phyloP scores from a whole-genome alignment of 2,797 vertebrate species.

The Epinephelus malabaricus region DNA sequence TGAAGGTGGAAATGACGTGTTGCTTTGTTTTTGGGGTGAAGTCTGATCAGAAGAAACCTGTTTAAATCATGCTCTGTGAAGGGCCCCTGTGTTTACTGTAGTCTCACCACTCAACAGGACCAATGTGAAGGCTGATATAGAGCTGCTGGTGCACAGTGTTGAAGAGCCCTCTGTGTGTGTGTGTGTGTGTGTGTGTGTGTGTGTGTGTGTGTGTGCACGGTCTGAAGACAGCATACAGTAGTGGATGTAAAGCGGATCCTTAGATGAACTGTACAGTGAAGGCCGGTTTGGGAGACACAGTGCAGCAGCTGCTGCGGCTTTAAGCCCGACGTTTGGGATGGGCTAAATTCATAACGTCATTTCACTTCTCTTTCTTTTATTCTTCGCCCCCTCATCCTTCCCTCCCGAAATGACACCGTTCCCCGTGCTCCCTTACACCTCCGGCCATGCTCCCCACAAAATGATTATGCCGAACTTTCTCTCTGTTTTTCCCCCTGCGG shows the following conservation, averaged over 20 bases:
- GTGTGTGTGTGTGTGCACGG: not conserved
- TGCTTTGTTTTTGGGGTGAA: not conserved
- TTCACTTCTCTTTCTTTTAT: slow-evolving; percentile 66
- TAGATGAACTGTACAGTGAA: not conserved
- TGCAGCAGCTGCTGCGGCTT: slow-evolving; percentile 66
- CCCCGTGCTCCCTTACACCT: slow-evolving; percentile 40
- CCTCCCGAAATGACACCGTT: slow-evolving; percentile 45
- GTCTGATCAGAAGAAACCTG: not conserved
- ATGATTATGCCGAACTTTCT: slow-evolving; percentile 50
- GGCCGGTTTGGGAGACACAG: slow-evolving; percentile 4
- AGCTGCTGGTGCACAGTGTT: too few species aligned
- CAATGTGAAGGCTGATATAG: too few species aligned
- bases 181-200: too few species aligned
- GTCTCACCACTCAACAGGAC: too few species aligned
- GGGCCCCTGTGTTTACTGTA: too few species aligned
- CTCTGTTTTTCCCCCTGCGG: slow-evolving; percentile 22
- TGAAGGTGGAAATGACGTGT: not conserved
- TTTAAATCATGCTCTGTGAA: not conserved
- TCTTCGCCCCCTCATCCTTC: slow-evolving; percentile 57
- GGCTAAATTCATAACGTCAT: slow-evolving; percentile 72
- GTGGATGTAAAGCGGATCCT: not conserved
- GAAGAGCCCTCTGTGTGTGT: too few species aligned
- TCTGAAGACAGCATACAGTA: too few species aligned
- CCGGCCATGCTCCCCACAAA: slow-evolving; percentile 43
- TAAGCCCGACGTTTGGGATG: slow-evolving; percentile 73